These are phyloP conservation scores for Camponotus pennsylvanicus DNA, from an alignment of 1,140 invertebrate species.

Conservation along the genomic window DNA sequence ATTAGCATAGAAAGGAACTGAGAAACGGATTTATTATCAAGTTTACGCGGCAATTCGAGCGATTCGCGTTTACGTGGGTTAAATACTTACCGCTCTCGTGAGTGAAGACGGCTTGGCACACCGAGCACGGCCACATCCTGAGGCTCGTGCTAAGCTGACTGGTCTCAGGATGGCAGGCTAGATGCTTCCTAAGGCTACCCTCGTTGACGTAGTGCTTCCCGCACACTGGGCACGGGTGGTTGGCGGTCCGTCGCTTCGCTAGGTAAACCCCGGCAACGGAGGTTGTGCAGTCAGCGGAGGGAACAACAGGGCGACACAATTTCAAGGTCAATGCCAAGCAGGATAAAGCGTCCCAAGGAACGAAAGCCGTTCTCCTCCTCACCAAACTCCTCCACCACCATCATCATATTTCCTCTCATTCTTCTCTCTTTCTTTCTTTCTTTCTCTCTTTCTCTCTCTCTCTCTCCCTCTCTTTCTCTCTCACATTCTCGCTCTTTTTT, in stretches of 20 bases:
- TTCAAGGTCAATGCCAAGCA: conserved; percentile 87
- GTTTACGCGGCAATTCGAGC: background rate
- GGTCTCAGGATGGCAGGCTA: conserved; percentile 96
- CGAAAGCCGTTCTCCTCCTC: conserved; percentile 78
- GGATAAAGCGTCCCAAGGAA: conserved; percentile 85
- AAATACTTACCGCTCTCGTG: conserved; percentile 94
- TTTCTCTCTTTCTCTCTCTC: conserved; percentile 6
- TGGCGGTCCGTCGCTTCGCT: conserved; percentile 96
- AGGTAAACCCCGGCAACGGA: conserved; percentile 89
- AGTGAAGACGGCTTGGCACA: conserved; percentile 97
- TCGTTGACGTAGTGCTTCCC: conserved; percentile 98
- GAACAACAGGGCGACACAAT: conserved; percentile 87
- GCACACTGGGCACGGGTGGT: conserved; percentile 97
- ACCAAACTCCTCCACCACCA: conserved; percentile 38
- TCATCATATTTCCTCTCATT: conserved; percentile 23
- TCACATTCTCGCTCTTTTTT: conserved; percentile 6
- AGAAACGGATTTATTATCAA: conserved; percentile 32
- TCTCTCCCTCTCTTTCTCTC: background rate
- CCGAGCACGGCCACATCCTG: conserved; percentile 97
- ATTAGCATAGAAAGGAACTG: conserved; percentile 25
- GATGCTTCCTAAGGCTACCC: conserved; percentile 95
- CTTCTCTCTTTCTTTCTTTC: background rate
- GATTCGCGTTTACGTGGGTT: conserved; percentile 27
- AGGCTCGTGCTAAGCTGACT: conserved; percentile 94
- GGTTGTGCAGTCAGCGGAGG: conserved; percentile 86